These are phyloP conservation scores for Rhombomys opimus DNA, from an alignment of 2,113 vertebrate genomes.

Conservation along the genomic window DNA sequence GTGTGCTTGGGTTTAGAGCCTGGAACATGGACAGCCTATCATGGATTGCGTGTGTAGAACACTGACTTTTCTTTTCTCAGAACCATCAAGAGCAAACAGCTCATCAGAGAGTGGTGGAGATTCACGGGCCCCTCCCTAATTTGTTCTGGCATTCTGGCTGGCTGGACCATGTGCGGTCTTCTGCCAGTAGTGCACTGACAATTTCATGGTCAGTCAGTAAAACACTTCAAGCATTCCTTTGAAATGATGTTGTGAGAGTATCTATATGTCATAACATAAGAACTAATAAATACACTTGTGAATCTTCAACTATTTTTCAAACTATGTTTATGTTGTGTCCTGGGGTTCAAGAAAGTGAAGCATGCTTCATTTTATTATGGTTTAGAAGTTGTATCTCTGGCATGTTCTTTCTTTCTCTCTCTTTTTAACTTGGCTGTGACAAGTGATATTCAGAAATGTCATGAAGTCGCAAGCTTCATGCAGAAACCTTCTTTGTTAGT, in stretches of 20 bases:
- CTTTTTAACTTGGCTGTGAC: conserved; percentile 46
- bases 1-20: neutral
- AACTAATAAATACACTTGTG: neutral
- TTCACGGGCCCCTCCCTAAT: neutral
- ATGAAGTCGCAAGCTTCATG: conserved; percentile 36
- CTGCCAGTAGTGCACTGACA: neutral
- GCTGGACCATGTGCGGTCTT: neutral
- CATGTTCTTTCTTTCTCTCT: neutral
- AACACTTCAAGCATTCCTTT: neutral
- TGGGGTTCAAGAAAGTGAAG: neutral
- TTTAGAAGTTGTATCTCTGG: neutral
- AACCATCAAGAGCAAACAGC: neutral
- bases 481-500: conserved; percentile 69
- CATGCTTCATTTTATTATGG: neutral
- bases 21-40: no score
- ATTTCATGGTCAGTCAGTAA: neutral
- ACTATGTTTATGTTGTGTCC: neutral
- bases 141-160: neutral
- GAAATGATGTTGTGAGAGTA: neutral
- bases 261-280: neutral
- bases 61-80: neutral
- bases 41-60: no score
- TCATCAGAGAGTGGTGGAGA: no score
- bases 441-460: conserved; percentile 45
- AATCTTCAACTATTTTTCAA: neutral